These are phyloP conservation scores for Caerostris extrusa DNA, from an alignment of 1,140 invertebrate species.

Conservation along the genomic window DNA sequence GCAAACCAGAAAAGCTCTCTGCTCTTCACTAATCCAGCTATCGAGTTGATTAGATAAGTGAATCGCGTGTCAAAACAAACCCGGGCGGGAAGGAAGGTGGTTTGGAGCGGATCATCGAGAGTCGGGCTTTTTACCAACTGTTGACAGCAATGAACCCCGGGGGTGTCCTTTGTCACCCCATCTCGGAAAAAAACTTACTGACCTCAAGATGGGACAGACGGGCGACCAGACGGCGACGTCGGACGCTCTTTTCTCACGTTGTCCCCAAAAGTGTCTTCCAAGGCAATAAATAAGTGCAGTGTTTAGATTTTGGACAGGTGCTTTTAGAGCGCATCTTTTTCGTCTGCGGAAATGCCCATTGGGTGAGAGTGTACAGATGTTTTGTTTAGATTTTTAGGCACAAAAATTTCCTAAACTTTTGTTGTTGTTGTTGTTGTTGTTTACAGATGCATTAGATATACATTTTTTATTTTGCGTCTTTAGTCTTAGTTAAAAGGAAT, in stretches of 20 bases:
- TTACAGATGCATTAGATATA: too few species aligned
- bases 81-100: slow-evolving; percentile 1
- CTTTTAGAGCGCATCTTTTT: not conserved
- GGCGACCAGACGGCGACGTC: slow-evolving; percentile 63
- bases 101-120: not conserved
- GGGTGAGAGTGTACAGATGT: slow-evolving; percentile 22
- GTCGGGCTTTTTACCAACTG: slow-evolving; percentile 40
- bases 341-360: slow-evolving; percentile 4
- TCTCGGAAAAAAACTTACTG: slow-evolving; percentile 36
- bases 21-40: slow-evolving; percentile 8
- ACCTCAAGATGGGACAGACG: slow-evolving; percentile 15
- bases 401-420: not conserved
- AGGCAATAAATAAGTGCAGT: slow-evolving; percentile 60
- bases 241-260: slow-evolving; percentile 21
- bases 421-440: too few species aligned
- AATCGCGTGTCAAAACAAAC: slow-evolving; percentile 55
- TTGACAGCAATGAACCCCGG: slow-evolving; percentile 56
- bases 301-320: slow-evolving; percentile 60
- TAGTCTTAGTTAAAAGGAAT: not conserved
- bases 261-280: slow-evolving; percentile 32
- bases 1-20: not conserved
- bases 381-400: not conserved
- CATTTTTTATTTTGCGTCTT: not conserved
- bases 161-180: slow-evolving; percentile 63
- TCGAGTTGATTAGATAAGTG: slow-evolving; percentile 10